Base-by-base conservation (phyloP, 2,888 invertebrate genomes). In the Zaprionus lineosus region DNA sequence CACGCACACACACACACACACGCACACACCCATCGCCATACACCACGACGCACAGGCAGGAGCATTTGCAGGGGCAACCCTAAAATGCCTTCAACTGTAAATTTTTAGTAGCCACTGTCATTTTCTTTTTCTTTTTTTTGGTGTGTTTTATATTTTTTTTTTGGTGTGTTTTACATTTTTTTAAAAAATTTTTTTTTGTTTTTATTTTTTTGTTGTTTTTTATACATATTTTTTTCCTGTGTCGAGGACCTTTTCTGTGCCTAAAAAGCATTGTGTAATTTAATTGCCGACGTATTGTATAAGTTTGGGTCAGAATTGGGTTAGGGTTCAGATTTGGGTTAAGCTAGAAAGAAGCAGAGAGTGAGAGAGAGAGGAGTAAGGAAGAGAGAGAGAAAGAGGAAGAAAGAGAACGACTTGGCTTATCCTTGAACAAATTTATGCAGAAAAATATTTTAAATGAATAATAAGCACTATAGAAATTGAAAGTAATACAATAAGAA, bases 81-180 rank as follows among this genome's bases (percentile, higher is more conserved):
- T 58, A 53, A 74, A 74, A 74, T 63, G 53, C 71, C 71, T 14
- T 74, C 62, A 74, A 74, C 74, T 73, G 73, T 74, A 62, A 69
- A 74, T 73, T 73, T 59, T 47, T 41, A 43, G 31, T 56, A 60
- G 65, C 50, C 53, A 55, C 53, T 60, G 41, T 24, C 47, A 37
- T 41, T 51, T 52, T 56, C 56, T 33, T 39, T 39, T 37, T 46
- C 7, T n/a, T 24, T 50, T 5, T 15, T 26, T 6, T 11, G 14
- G 15, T 47, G 33, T 21, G n/a, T n/a, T n/a, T n/a, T n/a, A 21
- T 21, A 21, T 21, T 3, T 21, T 5, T 21, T 5, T 21, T 6
- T 47, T 14, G 24, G 26, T 37, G 26, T 19, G 7, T 18, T 8
- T 50, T 29, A 26, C 29, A 31, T 34, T 7, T 26, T 7, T 18